Base-by-base conservation (phyloP, 2,797 vertebrate genomes). In the Emys orbicularis region DNA sequence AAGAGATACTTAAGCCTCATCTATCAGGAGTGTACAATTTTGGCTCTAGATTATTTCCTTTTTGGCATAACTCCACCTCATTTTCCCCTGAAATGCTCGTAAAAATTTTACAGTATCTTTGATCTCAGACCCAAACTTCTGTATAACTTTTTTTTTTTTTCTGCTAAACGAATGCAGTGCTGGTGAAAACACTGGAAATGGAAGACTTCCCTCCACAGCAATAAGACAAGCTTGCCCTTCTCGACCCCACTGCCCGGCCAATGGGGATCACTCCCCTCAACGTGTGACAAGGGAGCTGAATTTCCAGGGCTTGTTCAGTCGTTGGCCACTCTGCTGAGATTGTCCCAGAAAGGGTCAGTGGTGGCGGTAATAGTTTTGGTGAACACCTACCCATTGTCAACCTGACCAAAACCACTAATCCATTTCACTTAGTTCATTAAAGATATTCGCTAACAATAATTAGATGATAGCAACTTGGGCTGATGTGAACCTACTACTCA, bases 41-140 rank as follows among this genome's bases (percentile, higher is more conserved):
- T 68, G 41, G 10, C 65, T 81, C 27, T 1, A 31, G 41, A 11
- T 18, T 1, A 37, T 44, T 31, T 5, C 19, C 12, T 6, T 90
- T 53, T 4, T 2, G 68, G 12, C 0, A 1, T 16, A 21, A 4
- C 44, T 74, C 21, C 11, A 13, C 37, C 29, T 56, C 5, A 2
- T 59, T 29, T 6, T 4, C 68, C 56, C 68, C 65, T 52, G n/a
- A 2, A 15, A 37, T 15, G 34, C 54, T 37, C 2, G 18, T 56
- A 68, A 47, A 10, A 23, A 0, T 8, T 8, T 25, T 76, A 83
- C 9, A 50, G 7, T 21, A n/a, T 5, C 31, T 18, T 61, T n/a
- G 15, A 49, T 54, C 52, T n/a, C 23, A 72, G 37, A 5, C 10
- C 19, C 61, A 25, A 31, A 83, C 37, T 65, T 65, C 61, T n/a